Evolutionary conservation across 2,888 invertebrate genomes (phyloP).

Genomic region (Entomobrya proxima): DNA sequence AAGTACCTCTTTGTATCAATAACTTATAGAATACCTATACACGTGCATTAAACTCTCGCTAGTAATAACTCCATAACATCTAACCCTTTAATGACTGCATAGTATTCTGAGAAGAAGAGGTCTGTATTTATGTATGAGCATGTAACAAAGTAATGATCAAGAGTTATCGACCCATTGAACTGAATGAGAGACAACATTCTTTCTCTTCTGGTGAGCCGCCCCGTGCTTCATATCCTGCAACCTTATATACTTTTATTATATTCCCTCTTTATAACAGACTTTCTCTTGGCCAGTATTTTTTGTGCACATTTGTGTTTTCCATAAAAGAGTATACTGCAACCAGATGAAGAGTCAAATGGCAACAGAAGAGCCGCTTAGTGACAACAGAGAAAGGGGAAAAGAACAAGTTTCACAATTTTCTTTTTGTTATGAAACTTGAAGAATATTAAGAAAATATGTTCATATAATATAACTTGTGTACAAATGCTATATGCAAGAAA

Average conservation of each 20-base stretch:
- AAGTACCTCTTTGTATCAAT: not conserved
- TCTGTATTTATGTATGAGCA: not conserved
- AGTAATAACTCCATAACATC: no score
- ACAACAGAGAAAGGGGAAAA: not conserved
- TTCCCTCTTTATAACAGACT: not conserved
- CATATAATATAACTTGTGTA: no score
- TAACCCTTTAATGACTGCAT: no score
- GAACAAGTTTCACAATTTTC: not conserved
- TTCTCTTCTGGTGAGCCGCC: not conserved
- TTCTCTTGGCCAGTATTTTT: not conserved
- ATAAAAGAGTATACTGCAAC: not conserved
- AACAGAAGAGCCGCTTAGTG: not conserved
- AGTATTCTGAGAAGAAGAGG: not conserved
- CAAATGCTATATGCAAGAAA: not conserved
- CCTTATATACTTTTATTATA: no score
- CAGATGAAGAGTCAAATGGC: not conserved
- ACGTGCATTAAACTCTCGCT: no score
- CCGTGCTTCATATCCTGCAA: not conserved
- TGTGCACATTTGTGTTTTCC: slow-evolving; percentile 29
- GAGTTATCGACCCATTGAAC: slow-evolving; percentile 52
- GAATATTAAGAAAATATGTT: not conserved
- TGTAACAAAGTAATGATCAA: slow-evolving; percentile 46
- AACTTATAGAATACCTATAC: no score
- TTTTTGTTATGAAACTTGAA: not conserved
- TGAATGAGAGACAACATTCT: slow-evolving; percentile 27